A percentile compares a stretch with the other conserved stretches of the same genome.
phyloP scores from a whole-genome alignment of 2,797 vertebrate genomes.

The Ctenosaura bakeri region DNA sequence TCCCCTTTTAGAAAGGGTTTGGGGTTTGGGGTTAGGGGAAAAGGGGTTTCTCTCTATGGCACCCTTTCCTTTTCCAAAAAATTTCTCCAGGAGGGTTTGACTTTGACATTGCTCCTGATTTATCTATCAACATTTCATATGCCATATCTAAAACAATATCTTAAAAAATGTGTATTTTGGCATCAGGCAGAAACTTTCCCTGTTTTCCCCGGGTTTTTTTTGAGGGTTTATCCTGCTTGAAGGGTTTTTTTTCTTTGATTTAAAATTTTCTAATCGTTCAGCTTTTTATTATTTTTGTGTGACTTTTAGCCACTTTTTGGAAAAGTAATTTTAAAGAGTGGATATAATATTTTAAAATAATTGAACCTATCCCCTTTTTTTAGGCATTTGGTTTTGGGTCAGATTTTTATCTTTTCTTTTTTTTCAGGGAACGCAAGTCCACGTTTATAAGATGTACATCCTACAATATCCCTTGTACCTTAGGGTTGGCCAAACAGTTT shows the following conservation, averaged over 20 bases:
- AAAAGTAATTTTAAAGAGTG: not conserved
- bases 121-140: not conserved
- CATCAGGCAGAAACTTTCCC: not conserved
- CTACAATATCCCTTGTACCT: slow-evolving; percentile 97
- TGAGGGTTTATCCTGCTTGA: too few species aligned
- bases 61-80: not conserved
- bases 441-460: slow-evolving; percentile 94
- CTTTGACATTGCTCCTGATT: not conserved
- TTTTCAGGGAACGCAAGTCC: slow-evolving; percentile 93
- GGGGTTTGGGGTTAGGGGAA: not conserved
- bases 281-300: not conserved
- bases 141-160: not conserved
- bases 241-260: not conserved
- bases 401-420: slow-evolving; percentile 37
- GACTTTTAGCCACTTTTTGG: not conserved
- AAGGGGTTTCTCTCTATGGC: not conserved
- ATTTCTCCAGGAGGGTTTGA: not conserved
- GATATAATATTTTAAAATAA: not conserved
- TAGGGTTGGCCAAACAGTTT: slow-evolving; percentile 99
- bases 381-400: not conserved
- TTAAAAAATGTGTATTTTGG: not conserved
- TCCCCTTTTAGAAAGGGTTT: too few species aligned
- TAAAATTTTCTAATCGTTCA: not conserved
- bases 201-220: not conserved
- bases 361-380: not conserved